Evolutionary conservation across 2,888 invertebrate genomes (phyloP).

Genomic region (Disparrhopalites patrizii): DNA sequence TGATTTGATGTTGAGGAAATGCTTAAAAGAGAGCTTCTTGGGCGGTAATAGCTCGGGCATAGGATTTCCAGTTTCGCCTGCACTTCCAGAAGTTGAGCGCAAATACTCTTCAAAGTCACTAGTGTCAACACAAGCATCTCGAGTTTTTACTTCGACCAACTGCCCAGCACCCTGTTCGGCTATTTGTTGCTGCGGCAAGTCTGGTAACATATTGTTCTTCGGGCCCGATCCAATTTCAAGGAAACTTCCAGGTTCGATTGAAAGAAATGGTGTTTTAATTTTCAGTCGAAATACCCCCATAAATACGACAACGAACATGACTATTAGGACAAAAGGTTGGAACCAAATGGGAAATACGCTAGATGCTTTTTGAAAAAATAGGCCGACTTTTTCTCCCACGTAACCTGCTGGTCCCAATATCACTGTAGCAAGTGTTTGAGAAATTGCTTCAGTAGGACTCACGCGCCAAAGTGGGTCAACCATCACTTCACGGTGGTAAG

Average conservation of each 20-base stretch:
- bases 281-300: constrained; percentile 34
- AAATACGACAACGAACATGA: constrained; percentile 37
- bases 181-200: constrained; percentile 18
- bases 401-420: constrained; percentile 39
- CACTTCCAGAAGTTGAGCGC: not conserved
- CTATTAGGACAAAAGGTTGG: constrained; percentile 34
- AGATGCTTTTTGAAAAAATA: constrained; percentile 34
- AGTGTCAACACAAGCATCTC: constrained; percentile 41
- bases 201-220: constrained; percentile 7
- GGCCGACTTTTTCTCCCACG: constrained; percentile 37
- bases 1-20: not conserved
- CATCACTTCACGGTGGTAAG: constrained; percentile 37
- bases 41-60: not conserved
- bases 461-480: constrained; percentile 44
- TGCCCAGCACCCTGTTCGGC: constrained; percentile 18
- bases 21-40: not conserved
- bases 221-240: not conserved
- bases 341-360: constrained; percentile 35
- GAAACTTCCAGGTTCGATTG: constrained; percentile 37
- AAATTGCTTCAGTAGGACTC: constrained; percentile 42
- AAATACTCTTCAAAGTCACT: constrained; percentile 44
- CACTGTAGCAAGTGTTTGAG: constrained; percentile 32
- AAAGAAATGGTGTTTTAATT: constrained; percentile 37
- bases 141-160: constrained; percentile 34
- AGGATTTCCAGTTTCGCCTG: not conserved